These are phyloP conservation scores for Hololepta plana DNA, from an alignment of 2,888 invertebrate species.

Conservation along the genomic window DNA sequence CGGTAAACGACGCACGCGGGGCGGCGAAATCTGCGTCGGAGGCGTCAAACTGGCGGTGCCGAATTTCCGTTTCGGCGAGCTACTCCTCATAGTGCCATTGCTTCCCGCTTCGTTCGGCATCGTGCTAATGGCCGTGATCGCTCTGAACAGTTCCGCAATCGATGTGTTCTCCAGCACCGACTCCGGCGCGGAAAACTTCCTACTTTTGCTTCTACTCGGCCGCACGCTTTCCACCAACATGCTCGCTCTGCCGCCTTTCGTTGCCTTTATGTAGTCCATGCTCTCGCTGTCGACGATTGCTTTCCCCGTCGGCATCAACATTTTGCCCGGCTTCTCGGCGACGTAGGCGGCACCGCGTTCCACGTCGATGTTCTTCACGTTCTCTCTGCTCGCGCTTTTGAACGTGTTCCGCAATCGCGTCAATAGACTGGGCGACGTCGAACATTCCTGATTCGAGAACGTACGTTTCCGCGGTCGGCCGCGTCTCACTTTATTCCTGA, in stretches of 20 bases:
- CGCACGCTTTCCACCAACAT: too few species aligned
- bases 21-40: constrained; percentile 27
- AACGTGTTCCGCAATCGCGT: constrained; percentile 14
- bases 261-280: constrained; percentile 14
- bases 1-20: constrained; percentile 18
- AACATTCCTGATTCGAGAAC: constrained; percentile 10
- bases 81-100: not conserved
- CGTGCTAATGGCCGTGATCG: constrained; percentile 44
- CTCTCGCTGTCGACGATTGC: constrained; percentile 24
- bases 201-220: too few species aligned
- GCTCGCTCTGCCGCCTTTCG: constrained; percentile 16
- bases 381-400: constrained; percentile 10
- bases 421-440: constrained; percentile 12
- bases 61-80: constrained; percentile 30
- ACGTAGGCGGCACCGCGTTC: constrained; percentile 17
- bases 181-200: too few species aligned
- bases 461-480: constrained; percentile 12
- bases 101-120: constrained; percentile 14
- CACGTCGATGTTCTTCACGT: constrained; percentile 8
- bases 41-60: constrained; percentile 34
- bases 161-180: constrained; percentile 36
- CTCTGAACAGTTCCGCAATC: constrained; percentile 62
- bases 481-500: constrained; percentile 16
- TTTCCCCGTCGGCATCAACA: constrained; percentile 24
- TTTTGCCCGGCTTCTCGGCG: constrained; percentile 13